phyloP scores from a whole-genome alignment of 2,113 vertebrate species.

The Peromyscus maniculatus region DNA sequence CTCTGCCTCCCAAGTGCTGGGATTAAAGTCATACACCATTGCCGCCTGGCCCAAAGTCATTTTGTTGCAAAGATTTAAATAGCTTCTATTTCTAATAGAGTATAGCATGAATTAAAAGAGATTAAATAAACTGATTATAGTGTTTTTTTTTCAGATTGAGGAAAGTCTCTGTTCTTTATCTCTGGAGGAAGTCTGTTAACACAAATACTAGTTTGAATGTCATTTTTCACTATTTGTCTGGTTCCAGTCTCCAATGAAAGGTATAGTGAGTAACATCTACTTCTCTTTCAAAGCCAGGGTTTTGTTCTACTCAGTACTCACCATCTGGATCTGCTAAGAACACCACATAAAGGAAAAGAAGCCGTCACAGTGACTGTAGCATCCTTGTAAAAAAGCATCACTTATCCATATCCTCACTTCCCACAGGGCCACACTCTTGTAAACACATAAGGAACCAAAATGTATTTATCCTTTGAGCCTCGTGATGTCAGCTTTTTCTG shows the following conservation, averaged over 20 bases:
- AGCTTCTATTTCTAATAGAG: background rate
- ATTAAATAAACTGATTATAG: background rate
- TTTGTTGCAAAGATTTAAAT: background rate
- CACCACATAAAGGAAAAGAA: background rate
- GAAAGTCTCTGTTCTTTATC: background rate
- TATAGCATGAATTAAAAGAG: background rate
- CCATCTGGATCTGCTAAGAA: background rate
- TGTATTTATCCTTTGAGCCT: background rate
- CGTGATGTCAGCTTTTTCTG: background rate
- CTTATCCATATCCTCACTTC: background rate
- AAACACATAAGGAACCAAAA: slow-evolving; percentile 3
- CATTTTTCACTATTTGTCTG: background rate
- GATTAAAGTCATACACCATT: no score
- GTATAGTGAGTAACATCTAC: background rate
- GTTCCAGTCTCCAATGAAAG: background rate
- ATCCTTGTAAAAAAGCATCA: background rate
- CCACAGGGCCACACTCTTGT: background rate
- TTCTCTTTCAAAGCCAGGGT: slow-evolving; percentile 9
- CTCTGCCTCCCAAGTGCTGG: no score
- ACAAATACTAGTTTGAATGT: background rate
- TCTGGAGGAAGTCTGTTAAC: background rate
- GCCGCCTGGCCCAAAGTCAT: no score
- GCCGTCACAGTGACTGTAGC: background rate
- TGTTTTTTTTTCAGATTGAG: background rate
- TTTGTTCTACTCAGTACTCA: background rate